A percentile compares a stretch with the other conserved stretches of the same genome.
Conservation (phyloP, 2,797 vertebrate species). For the Bucorvus abyssinicus region DNA sequence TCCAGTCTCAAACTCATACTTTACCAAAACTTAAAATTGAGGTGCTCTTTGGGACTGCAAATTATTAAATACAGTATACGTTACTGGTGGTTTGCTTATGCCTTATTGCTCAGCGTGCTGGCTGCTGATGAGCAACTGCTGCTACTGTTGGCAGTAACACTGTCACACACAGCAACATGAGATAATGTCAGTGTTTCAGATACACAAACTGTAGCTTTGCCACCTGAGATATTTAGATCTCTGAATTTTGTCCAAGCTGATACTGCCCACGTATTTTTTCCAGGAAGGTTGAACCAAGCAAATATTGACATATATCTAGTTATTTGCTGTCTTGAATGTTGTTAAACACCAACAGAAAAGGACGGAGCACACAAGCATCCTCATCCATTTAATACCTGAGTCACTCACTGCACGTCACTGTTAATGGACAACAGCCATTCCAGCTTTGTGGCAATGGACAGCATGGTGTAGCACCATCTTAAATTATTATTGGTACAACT, state of each 20-base stretch:
- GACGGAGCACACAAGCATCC: background rate
- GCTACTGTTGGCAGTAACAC: background rate
- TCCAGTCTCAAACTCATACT: background rate
- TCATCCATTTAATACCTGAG: background rate
- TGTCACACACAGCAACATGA: accelerated
- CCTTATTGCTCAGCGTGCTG: background rate
- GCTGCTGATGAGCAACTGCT: background rate
- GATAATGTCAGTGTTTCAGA: background rate
- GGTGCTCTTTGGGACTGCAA: background rate
- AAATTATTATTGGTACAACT: background rate
- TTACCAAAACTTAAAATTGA: background rate
- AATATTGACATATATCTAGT: background rate
- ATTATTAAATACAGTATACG: background rate
- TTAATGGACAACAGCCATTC: background rate
- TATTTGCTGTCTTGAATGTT: background rate
- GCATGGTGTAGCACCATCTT: background rate
- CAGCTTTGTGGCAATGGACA: background rate
- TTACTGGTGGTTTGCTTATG: background rate
- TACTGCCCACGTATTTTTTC: background rate
- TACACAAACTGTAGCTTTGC: background rate
- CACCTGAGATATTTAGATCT: background rate
- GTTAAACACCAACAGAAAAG: background rate
- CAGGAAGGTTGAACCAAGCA: background rate
- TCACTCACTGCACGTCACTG: background rate
- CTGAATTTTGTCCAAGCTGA: background rate